A percentile compares a stretch with the other conserved stretches of the same genome.
These are phyloP conservation scores for Battus philenor DNA, from an alignment of 1,140 invertebrate genomes.

Conservation along the genomic window DNA sequence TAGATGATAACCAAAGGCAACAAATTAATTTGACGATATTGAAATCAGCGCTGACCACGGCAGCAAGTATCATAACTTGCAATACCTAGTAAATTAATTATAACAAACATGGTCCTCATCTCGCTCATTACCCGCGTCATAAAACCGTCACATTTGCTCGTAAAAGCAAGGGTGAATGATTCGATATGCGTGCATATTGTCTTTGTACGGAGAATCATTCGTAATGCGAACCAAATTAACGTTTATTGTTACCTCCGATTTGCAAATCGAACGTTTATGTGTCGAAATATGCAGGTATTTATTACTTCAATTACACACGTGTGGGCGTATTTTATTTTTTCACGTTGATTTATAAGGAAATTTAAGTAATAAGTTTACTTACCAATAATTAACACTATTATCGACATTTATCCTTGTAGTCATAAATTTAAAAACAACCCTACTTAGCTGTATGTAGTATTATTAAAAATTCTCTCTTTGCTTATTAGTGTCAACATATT, in stretches of 20 bases:
- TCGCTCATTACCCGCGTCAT: constrained; percentile 35
- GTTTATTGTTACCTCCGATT: constrained; percentile 39
- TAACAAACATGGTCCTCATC: constrained; percentile 31
- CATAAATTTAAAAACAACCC: too few relatives aligned
- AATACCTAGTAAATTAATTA: constrained; percentile 49
- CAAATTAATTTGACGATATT: constrained; percentile 15
- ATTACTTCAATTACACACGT: constrained; percentile 2
- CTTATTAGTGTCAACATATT: too few relatives aligned
- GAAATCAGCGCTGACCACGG: constrained; percentile 6
- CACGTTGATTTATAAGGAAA: too few relatives aligned
- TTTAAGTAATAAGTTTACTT: too few relatives aligned
- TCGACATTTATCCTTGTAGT: too few relatives aligned
- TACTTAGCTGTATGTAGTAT: too few relatives aligned
- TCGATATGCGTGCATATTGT: constrained; percentile 47
- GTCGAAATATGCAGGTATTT: constrained; percentile 13
- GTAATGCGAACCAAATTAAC: constrained; percentile 46
- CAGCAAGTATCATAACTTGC: constrained; percentile 8
- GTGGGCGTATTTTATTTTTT: too few relatives aligned
- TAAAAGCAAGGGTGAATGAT: constrained; percentile 50
- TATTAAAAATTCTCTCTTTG: too few relatives aligned
- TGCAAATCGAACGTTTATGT: constrained; percentile 14
- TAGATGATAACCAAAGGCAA: not conserved
- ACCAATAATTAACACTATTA: too few relatives aligned
- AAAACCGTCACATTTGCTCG: constrained; percentile 36
- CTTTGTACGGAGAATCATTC: constrained; percentile 39